A percentile compares a stretch with the other conserved stretches of the same genome.
phyloP scores from a whole-genome alignment of 2,113 vertebrate species.

The Xiphias gladius region DNA sequence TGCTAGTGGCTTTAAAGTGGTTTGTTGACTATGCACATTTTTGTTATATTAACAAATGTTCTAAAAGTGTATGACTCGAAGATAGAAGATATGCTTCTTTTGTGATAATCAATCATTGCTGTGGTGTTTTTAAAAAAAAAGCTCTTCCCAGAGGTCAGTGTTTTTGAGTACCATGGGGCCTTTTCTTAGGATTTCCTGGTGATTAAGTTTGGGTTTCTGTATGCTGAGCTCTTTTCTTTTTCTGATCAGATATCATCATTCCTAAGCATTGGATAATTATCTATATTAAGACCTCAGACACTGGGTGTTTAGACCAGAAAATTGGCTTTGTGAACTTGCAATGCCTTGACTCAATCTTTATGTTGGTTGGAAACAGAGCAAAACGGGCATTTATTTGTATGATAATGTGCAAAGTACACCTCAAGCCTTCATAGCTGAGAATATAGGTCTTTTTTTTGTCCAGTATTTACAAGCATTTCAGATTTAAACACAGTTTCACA shows the following conservation, averaged over 20 bases:
- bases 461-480: neutral
- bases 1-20: constrained; percentile 53
- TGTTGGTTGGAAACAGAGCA: neutral
- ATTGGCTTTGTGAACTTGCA: neutral
- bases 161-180: neutral
- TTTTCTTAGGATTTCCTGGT: constrained; percentile 17
- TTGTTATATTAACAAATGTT: constrained; percentile 53
- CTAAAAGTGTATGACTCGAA: constrained; percentile 47
- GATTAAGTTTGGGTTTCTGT: constrained; percentile 4
- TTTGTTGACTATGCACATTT: constrained; percentile 58
- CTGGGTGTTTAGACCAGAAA: neutral
- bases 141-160: constrained; percentile 39
- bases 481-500: neutral
- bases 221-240: constrained; percentile 7
- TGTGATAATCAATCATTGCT: constrained; percentile 51
- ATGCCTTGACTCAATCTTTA: neutral
- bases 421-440: neutral
- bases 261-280: neutral
- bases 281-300: neutral
- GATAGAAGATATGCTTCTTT: constrained; percentile 48
- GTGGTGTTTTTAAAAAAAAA: constrained; percentile 8
- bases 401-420: neutral
- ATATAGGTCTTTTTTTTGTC: neutral
- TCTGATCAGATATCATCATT: constrained; percentile 20
- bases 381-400: neutral